A percentile compares a stretch with the other conserved stretches of the same genome.
phyloP scores from a whole-genome alignment of 2,797 vertebrate species.

The Spinus olivaceus region DNA sequence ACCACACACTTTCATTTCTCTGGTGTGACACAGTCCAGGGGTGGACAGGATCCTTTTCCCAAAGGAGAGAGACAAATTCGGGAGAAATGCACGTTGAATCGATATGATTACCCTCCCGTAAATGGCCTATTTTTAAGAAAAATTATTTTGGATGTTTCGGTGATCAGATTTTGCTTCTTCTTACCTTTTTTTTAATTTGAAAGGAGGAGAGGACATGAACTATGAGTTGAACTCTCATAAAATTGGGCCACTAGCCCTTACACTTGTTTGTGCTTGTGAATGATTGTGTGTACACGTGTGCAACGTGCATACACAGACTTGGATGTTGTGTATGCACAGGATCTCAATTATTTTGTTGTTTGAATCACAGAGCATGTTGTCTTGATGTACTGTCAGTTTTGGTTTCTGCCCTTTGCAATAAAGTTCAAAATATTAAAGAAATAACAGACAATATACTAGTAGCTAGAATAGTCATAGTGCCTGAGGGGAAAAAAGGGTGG shows the following conservation, averaged over 20 bases:
- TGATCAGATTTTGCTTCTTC: background rate
- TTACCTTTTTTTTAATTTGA: background rate
- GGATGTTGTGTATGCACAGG: background rate
- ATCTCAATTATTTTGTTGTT: slow-evolving; percentile 56
- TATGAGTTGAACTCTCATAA: background rate
- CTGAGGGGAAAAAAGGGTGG: background rate
- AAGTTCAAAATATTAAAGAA: slow-evolving; percentile 62
- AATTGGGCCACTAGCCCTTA: background rate
- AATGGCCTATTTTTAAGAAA: background rate
- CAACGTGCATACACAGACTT: accelerated
- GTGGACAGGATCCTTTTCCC: background rate
- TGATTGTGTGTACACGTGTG: background rate
- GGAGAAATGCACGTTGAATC: background rate
- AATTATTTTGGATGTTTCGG: background rate
- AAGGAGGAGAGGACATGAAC: background rate
- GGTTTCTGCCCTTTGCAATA: slow-evolving; percentile 55
- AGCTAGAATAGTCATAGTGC: slow-evolving; percentile 35
- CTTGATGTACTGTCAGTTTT: slow-evolving; percentile 56
- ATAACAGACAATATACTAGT: slow-evolving; percentile 42
- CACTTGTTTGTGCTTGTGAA: background rate
- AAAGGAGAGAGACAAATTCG: background rate
- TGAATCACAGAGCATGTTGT: slow-evolving; percentile 13
- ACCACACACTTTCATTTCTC: background rate
- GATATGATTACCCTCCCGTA: background rate
- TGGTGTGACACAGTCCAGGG: background rate